phyloP scores from a whole-genome alignment of 2,888 invertebrate genomes.

The Phorcus lineatus region DNA sequence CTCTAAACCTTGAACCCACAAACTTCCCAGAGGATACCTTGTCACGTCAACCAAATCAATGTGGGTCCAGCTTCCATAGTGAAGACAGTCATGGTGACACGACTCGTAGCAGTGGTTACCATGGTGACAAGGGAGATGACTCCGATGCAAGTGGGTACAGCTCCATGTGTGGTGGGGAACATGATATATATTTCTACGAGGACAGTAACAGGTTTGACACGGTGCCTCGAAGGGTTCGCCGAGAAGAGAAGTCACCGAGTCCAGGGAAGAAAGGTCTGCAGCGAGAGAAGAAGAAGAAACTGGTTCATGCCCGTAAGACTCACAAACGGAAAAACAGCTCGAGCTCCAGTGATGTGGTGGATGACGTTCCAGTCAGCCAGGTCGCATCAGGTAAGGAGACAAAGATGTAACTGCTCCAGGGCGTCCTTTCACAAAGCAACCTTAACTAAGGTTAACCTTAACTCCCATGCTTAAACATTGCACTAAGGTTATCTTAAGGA shows the following conservation, averaged over 20 bases:
- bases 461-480: too few species aligned
- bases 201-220: conserved; percentile 18
- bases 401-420: too few species aligned
- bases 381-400: too few species aligned
- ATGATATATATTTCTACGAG: conserved; percentile 23
- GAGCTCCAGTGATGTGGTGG: conserved; percentile 20
- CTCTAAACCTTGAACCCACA: too few species aligned
- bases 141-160: conserved; percentile 14
- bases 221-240: neutral
- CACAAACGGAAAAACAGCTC: conserved; percentile 12
- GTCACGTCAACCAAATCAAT: neutral
- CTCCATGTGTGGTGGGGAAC: conserved; percentile 6
- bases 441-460: too few species aligned
- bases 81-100: neutral
- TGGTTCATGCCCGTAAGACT: conserved; percentile 22
- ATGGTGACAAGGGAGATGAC: neutral
- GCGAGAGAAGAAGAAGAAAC: conserved; percentile 27
- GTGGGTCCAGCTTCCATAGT: neutral
- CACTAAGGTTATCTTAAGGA: too few species aligned
- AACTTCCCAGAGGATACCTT: neutral
- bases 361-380: neutral
- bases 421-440: too few species aligned
- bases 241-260: neutral
- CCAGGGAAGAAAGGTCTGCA: conserved; percentile 7
- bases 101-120: neutral